Base-by-base conservation (phyloP, 2,797 vertebrate species). In the Carapus acus region DNA sequence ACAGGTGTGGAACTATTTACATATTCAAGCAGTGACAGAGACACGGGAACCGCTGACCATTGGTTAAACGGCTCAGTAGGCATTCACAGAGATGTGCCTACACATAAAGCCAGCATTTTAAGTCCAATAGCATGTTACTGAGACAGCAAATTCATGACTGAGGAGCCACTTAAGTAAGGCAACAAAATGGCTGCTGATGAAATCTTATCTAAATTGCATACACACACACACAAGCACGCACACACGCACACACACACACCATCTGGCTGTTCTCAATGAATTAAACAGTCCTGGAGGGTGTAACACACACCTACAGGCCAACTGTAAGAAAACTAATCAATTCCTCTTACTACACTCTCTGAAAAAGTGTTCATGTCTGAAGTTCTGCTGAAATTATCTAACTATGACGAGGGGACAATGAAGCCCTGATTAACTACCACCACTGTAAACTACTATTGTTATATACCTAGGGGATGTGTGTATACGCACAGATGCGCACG, bases 1-100 rank as follows among this genome's bases (percentile, higher is more conserved):
- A 79, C 78, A 84, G 80, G 74, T 82, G 77, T 73, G 33, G 23
- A 54, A 14, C 19, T 18, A 79, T 85, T 83, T 78, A 76, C 77
- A 85, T 86, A 86, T 84, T 82, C 65, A 86, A 46, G 54, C 71
- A 65, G 37, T 41, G 65, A 80, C 58, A 63, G 56, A 54, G 54
- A 63, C 59, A 44, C 43, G 27, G 50, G 39, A 39, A 48, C 57
- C 46, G 8, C 2, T 59, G 29, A 63, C 72, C 61, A 78, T 61
- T 71, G 73, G 77, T 58, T 67, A 45, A 73, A 54, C 67, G 53
- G 58, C 49, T 67, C 63, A 66, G 65, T 34, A 58, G 33, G 57
- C 49, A 23, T 22, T 17, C 14, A 11, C 19, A 56, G 49, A 46
- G 40, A 58, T 5, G 17, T 29, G 22, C 38, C 40, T 31, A 27